These are phyloP conservation scores for Lycocerus yunnanus DNA, from an alignment of 2,888 invertebrate genomes.

Conservation along the genomic window DNA sequence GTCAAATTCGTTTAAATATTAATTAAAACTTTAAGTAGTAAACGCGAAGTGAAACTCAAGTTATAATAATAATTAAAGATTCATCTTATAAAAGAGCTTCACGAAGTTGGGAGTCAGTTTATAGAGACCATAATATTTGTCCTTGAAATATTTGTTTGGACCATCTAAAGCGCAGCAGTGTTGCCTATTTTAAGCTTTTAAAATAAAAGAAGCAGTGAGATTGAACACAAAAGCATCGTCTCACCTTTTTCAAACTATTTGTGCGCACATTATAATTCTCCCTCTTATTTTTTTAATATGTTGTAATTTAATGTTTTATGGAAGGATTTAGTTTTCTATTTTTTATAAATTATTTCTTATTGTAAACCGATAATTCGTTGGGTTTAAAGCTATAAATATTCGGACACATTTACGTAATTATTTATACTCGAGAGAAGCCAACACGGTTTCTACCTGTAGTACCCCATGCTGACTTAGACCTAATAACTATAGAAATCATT, in stretches of 20 bases:
- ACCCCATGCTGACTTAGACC: constrained; percentile 18
- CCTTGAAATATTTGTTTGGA: constrained; percentile 51
- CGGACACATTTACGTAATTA: constrained; percentile 15
- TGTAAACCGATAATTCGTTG: not conserved
- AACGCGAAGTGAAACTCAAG: constrained; percentile 13
- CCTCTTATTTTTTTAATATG: not conserved
- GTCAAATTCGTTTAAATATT: constrained; percentile 14
- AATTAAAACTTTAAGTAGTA: constrained; percentile 15
- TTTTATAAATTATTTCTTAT: not conserved
- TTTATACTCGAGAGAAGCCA: constrained; percentile 8
- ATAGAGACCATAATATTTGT: constrained; percentile 43
- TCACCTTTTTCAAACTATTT: constrained; percentile 6
- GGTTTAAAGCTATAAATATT: not conserved
- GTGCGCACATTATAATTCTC: not conserved
- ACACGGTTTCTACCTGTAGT: constrained; percentile 18
- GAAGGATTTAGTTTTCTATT: not conserved
- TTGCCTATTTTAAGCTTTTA: constrained; percentile 29
- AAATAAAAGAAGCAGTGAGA: constrained; percentile 17
- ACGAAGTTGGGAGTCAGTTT: constrained; percentile 33
- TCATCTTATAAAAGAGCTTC: constrained; percentile 13
- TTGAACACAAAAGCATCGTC: constrained; percentile 12
- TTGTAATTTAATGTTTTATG: not conserved
- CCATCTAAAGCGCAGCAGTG: constrained; percentile 37
- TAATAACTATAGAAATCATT: constrained; percentile 25
- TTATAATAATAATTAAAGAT: constrained; percentile 14